phyloP scores from a whole-genome alignment of 1,140 invertebrate genomes.

The Penaeus indicus region DNA sequence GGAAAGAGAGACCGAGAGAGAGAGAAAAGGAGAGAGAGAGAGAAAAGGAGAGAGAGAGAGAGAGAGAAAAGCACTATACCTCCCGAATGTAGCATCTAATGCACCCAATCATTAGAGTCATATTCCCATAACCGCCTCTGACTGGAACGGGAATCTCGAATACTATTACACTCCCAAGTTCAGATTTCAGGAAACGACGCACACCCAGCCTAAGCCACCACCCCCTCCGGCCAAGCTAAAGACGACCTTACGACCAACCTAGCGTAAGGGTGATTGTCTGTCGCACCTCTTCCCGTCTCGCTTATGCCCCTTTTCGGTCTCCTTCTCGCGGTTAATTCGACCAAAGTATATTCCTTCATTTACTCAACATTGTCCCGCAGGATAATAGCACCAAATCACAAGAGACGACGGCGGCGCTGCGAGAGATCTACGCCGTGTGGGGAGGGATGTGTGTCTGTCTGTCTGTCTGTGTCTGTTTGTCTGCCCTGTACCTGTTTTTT shows the following conservation, averaged over 20 bases:
- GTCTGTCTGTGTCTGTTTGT: no score
- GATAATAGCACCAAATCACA: slow-evolving; percentile 59
- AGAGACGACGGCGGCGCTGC: slow-evolving; percentile 15
- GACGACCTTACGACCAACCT: background rate
- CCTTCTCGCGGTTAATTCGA: slow-evolving; percentile 46
- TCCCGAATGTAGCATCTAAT: slow-evolving; percentile 47
- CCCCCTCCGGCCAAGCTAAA: background rate
- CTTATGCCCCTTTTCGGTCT: background rate
- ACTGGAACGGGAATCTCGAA: slow-evolving; percentile 57
- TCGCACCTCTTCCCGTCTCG: background rate
- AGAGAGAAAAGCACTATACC: slow-evolving; percentile 8
- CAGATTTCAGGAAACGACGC: slow-evolving; percentile 51
- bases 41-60: background rate
- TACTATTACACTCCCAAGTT: slow-evolving; percentile 60
- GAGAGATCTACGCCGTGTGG: no score
- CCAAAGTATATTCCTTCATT: slow-evolving; percentile 56
- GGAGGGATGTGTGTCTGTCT: no score
- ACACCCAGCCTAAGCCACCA: background rate
- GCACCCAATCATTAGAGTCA: slow-evolving; percentile 58
- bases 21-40: no score
- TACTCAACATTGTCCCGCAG: slow-evolving; percentile 55
- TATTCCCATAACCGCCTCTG: slow-evolving; percentile 52
- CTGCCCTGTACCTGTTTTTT: no score
- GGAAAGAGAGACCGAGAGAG: background rate
- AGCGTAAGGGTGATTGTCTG: slow-evolving; percentile 6